Evolutionary conservation across 1,140 invertebrate genomes (phyloP).

Genomic region (Eciton burchellii): DNA sequence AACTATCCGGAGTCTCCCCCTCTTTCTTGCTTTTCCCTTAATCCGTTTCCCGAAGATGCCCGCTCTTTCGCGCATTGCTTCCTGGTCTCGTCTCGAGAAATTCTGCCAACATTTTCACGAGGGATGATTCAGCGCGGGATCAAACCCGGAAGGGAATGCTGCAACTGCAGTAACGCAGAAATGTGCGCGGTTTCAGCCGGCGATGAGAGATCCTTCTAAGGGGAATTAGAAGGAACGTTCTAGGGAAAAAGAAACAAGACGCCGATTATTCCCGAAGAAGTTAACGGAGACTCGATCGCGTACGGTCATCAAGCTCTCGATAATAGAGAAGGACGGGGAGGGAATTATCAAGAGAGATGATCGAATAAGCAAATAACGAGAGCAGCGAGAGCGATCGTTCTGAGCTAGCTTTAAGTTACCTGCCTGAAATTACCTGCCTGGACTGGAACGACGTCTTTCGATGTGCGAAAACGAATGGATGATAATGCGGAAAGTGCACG

Average conservation of each 20-base stretch:
- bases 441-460: conserved; percentile 50
- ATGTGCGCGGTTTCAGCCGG: conserved; percentile 8
- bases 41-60: neutral
- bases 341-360: conserved; percentile 41
- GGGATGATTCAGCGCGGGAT: neutral
- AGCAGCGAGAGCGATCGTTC: conserved; percentile 7
- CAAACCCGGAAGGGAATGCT: neutral
- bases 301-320: conserved; percentile 38
- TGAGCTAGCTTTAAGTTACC: conserved; percentile 51
- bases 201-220: neutral
- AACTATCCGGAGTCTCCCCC: neutral
- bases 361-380: conserved; percentile 25
- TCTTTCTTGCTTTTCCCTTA: neutral
- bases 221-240: conserved; percentile 18
- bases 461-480: conserved; percentile 13
- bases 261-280: conserved; percentile 30
- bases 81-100: neutral
- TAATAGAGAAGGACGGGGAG: conserved; percentile 11
- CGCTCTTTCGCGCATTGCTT: too few relatives aligned
- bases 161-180: conserved; percentile 7
- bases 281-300: conserved; percentile 50
- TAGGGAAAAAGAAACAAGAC: conserved; percentile 2
- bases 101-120: conserved; percentile 13
- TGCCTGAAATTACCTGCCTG: conserved; percentile 55
- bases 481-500: neutral